Evolutionary conservation across 2,888 invertebrate genomes (phyloP), one percentile per base, ranked within the genome.

Genomic region (Sarcophaga rosellei): DNA sequence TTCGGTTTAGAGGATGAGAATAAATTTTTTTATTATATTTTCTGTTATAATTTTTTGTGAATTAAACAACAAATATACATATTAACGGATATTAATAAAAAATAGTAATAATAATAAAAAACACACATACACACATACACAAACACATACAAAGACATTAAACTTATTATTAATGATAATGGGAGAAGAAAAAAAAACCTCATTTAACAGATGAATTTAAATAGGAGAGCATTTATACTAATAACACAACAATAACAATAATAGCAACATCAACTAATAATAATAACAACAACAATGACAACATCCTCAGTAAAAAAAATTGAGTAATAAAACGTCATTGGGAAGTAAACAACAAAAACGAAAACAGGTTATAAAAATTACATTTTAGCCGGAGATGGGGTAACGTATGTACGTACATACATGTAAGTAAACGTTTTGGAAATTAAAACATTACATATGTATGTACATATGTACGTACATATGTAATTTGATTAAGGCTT

Each of bases 311-410:
- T 47, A 47, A 68, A 76, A 45, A 62, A 69, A 45, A 69, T 69
- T 78, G 53, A 20, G 63, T 53, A 75, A 65, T 75, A 75, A 75
- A 75, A 45, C 11, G n/a, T 59, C 44, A 79, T 35, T 73, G 73
- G 66, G 59, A 66, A 80, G 65, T 66, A 68, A 70, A 72, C 68
- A 66, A 35, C 2, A 61, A 47, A 61, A 61, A 11, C 23, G 25
- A 69, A 62, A 73, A 78, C 73, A 61, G 61, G 66, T 68, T 74
- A 17, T 74, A 20, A 47, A 20, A 53, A 53, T 15, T 15, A 61
- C 53, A 11, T 70, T 6, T 62, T 74, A 15, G n/a, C 61, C 81
- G 70, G 70, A 10, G 62, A 47, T 81, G 81, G 69, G 44, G 21
- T 23, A 63, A 25, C 8, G 57, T 65, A 57, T 25, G 23, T 23